Evolutionary conservation across 2,888 invertebrate genomes (phyloP).

Genomic region (Aplocera efformata): DNA sequence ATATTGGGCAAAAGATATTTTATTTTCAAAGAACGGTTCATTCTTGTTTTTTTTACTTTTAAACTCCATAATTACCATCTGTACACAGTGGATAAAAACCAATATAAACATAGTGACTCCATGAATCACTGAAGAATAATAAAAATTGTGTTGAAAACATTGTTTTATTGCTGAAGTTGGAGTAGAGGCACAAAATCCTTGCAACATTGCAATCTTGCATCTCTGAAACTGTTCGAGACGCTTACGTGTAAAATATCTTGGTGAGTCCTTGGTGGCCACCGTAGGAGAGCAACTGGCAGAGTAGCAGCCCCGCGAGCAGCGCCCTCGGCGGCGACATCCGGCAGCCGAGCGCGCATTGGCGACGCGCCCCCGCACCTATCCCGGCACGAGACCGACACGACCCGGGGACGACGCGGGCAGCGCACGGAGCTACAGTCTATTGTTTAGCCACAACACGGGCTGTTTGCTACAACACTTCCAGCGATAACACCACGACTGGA

Average conservation of each 20-base stretch:
- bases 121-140: too few species aligned
- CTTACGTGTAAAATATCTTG: constrained; percentile 78
- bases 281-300: constrained; percentile 74
- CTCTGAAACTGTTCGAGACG: constrained; percentile 6
- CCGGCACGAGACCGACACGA: constrained; percentile 43
- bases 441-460: too few species aligned
- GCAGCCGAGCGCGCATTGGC: constrained; percentile 74
- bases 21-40: too few species aligned
- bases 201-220: neutral
- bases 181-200: neutral
- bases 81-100: too few species aligned
- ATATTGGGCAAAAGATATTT: too few species aligned
- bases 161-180: too few species aligned
- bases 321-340: constrained; percentile 77
- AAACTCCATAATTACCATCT: too few species aligned
- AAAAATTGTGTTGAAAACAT: too few species aligned
- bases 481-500: too few species aligned
- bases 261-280: constrained; percentile 79
- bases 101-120: too few species aligned
- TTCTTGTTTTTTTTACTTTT: too few species aligned
- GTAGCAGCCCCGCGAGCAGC: constrained; percentile 71
- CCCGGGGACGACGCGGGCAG: constrained; percentile 23
- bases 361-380: constrained; percentile 62
- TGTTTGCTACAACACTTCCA: too few species aligned
- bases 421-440: neutral